Evolutionary conservation across 2,797 vertebrate species (phyloP).

Genomic region (Phoxinus dragarum): DNA sequence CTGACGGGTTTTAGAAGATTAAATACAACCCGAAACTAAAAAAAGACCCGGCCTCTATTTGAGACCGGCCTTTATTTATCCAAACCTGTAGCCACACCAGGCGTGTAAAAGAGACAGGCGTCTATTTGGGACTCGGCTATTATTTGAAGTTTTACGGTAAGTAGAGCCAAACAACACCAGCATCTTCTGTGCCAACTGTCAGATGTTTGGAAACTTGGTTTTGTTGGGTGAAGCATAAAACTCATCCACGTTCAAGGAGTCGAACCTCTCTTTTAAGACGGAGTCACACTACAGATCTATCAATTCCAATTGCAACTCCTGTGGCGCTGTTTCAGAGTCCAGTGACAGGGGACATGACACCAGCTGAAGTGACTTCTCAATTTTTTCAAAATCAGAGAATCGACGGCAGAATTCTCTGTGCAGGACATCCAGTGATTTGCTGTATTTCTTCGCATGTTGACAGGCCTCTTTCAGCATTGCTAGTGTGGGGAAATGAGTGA

Average conservation of each 20-base stretch:
- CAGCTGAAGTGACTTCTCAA: slow-evolving; percentile 56
- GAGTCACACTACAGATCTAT: slow-evolving; percentile 48
- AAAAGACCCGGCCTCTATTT: no score
- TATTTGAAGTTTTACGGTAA: no score
- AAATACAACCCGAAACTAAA: no score
- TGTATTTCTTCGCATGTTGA: slow-evolving; percentile 48
- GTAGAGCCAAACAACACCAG: slow-evolving; percentile 55
- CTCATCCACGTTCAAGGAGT: neutral
- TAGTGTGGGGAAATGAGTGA: slow-evolving; percentile 46
- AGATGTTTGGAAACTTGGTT: slow-evolving; percentile 32
- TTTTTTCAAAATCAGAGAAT: slow-evolving; percentile 60
- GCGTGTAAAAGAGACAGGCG: no score
- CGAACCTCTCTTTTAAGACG: slow-evolving; percentile 54
- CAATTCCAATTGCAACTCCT: slow-evolving; percentile 46
- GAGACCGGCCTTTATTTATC: no score
- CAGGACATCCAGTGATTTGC: slow-evolving; percentile 50
- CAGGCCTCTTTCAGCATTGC: neutral
- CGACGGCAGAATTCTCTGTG: slow-evolving; percentile 56
- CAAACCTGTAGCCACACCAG: no score
- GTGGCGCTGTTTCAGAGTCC: slow-evolving; percentile 52
- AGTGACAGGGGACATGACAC: slow-evolving; percentile 54
- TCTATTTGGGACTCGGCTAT: no score
- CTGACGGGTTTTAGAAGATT: no score
- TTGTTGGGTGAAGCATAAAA: slow-evolving; percentile 43
- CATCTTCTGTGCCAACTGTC: slow-evolving; percentile 48